These are phyloP conservation scores for Neodiprion pinetum DNA, from an alignment of 1,140 invertebrate species.

Conservation along the genomic window DNA sequence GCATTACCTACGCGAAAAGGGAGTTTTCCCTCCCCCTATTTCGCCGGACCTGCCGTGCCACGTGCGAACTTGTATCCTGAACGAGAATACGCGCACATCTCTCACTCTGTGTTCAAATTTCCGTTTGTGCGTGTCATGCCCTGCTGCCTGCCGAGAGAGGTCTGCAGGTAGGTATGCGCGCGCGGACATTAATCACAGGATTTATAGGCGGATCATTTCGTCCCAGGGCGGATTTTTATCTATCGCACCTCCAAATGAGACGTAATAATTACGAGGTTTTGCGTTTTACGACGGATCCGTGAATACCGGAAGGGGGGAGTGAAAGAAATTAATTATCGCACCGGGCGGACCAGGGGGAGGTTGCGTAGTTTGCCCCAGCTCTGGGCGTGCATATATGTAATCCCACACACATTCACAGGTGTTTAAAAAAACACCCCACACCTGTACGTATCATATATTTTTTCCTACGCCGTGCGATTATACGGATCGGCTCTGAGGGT, in stretches of 20 bases:
- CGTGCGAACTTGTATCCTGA: conserved; percentile 52
- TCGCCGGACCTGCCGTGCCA: not conserved
- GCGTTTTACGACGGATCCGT: conserved; percentile 40
- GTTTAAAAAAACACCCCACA: too few relatives aligned
- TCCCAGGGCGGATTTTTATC: conserved; percentile 46
- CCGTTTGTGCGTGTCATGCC: not conserved
- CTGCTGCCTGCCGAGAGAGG: too few relatives aligned
- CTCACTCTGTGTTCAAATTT: conserved; percentile 26
- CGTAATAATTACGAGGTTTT: conserved; percentile 47
- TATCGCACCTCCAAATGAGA: conserved; percentile 42
- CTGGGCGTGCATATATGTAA: too few relatives aligned
- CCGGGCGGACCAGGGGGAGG: not conserved
- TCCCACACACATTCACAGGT: too few relatives aligned
- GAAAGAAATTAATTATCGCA: not conserved
- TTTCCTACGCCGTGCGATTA: too few relatives aligned
- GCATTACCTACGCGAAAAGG: conserved; percentile 13
- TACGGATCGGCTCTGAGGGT: too few relatives aligned
- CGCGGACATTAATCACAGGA: conserved; percentile 58
- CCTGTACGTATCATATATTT: too few relatives aligned
- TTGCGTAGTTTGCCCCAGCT: too few relatives aligned
- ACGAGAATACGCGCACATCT: conserved; percentile 22
- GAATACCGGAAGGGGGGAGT: not conserved
- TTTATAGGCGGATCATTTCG: conserved; percentile 59
- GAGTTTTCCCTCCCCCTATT: conserved; percentile 29
- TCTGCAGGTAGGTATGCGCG: conserved; percentile 22